Base-by-base conservation (phyloP, 1,140 invertebrate species). In the Mizuhopecten yessoensis region DNA sequence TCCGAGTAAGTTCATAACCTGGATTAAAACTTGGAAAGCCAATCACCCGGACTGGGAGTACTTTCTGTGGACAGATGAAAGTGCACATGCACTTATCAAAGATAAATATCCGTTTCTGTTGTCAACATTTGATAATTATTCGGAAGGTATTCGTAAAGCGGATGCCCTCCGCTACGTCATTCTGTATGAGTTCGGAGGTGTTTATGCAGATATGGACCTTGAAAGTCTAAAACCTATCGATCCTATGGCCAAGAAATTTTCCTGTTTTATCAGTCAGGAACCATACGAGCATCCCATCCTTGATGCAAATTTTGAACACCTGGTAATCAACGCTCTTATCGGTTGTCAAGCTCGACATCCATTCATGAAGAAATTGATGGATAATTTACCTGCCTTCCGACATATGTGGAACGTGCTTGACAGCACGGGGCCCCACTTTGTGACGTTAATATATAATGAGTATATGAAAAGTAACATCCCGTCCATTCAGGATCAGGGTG, bases 271-370 rank as follows among this genome's bases (percentile, higher is more conserved):
- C 33, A 94, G 94, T 34, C 95, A 96, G 90, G 96, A 96, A 91
- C 95, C 96, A 29, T 95, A 94, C 86, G 96, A 95, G 91, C 95
- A 96, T 92, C 93, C 96, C 0, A 92, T 95, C 86, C 90, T 95
- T 87, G 95, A 95, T 89, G 92, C 93, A n/a, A 96, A 95, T 90
- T 95, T 95, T 93, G 94, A 96, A 90, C 90, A 93, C 86, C 91
- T 96, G 10, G 94, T 95, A 10, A 95, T 96, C 86, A 96, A 96
- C 94, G 95, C 96, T 86, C 86, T 96, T 3, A 96, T 96, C 90
- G 95, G 94, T 17, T 96, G 95, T 90, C 91, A 93, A 15, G 89
- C 93, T 49, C 93, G 94, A 42, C 96, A 96, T 92, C 96, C 95
- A 33, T 96, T 96, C 88, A 94, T 96, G 92, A 94, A 95, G 87